Evolutionary conservation across 2,797 vertebrate genomes (phyloP).

Genomic region (Echeneis naucrates): DNA sequence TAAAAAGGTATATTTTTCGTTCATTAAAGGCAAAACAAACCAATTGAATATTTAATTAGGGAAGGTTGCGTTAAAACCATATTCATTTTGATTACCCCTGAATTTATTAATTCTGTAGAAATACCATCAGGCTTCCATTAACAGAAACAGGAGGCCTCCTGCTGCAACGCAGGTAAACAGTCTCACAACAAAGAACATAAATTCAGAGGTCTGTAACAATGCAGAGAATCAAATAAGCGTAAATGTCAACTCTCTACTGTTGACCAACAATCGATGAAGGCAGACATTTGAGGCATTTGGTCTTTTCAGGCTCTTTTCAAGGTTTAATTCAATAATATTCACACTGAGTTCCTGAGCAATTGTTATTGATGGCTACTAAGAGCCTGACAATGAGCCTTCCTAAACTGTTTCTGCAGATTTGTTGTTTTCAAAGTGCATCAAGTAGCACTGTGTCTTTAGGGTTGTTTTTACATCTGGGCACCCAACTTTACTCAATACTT

Average conservation of each 20-base stretch:
- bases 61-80: neutral
- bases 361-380: conserved; percentile 61
- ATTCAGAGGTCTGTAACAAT: conserved; percentile 53
- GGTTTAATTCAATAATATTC: conserved; percentile 62
- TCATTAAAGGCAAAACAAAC: neutral
- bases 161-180: conserved; percentile 20
- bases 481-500: neutral
- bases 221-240: conserved; percentile 52
- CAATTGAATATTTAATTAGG: neutral
- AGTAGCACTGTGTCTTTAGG: conserved; percentile 4
- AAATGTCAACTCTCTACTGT: conserved; percentile 70
- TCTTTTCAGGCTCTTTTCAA: conserved; percentile 55
- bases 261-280: conserved; percentile 57
- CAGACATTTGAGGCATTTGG: conserved; percentile 58
- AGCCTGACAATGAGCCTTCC: conserved; percentile 38
- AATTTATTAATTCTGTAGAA: conserved; percentile 14
- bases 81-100: conserved; percentile 2
- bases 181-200: conserved; percentile 42
- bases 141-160: conserved; percentile 5
- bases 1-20: no score
- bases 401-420: conserved; percentile 30
- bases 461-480: neutral
- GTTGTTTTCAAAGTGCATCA: conserved; percentile 26
- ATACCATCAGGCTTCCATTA: neutral
- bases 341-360: conserved; percentile 50